Base-by-base conservation (phyloP, 2,888 invertebrate genomes). In the Polyommatus icarus region DNA sequence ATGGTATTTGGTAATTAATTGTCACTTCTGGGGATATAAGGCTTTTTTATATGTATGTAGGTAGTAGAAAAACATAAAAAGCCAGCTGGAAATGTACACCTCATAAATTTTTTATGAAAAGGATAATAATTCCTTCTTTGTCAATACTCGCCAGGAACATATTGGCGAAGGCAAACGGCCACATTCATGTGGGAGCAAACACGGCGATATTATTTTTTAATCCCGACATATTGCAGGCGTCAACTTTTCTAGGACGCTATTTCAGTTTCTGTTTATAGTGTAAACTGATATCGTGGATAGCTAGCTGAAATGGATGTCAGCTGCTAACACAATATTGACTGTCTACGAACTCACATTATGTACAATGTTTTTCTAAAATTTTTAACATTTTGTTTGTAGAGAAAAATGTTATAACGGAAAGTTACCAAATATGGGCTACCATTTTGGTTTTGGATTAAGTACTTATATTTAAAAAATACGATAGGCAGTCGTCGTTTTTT, bases 211-310 rank as follows among this genome's bases (percentile, higher is more conserved):
- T 76, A 76, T 78, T 77, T 77, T 78, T 77, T 72, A 78, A 77
- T 76, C 79, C 76, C 77, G 76, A 78, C 78, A 79, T 78, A 80
- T 78, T 78, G 76, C 79, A 77, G 76, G 78, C 77, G 77, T 77
- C 78, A 71, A 59, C 76, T 76, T 76, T 76, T 77, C 78, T 76
- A 57, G 76, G 76, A 81, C 81, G 83, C 83, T 81, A 81, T 79
- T 81, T 78, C 76, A 79, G 72, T 81, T 81, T 85, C 84, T 87
- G 86, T 89, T 87, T 88, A 87, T 89, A 87, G 87, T 86, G 71
- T 77, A 80, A 77, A 80, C 80, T 78, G 50, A 75, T 78, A 77
- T 79, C 77, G 78, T 77, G 77, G 77, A 77, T 76, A 79, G 76
- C 72, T 57, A 12, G 36, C 36, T 24, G 71, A 59, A 46, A 76